Evolutionary conservation across 2,797 vertebrate species (phyloP).

Genomic region (Pseudochaenichthys georgianus): DNA sequence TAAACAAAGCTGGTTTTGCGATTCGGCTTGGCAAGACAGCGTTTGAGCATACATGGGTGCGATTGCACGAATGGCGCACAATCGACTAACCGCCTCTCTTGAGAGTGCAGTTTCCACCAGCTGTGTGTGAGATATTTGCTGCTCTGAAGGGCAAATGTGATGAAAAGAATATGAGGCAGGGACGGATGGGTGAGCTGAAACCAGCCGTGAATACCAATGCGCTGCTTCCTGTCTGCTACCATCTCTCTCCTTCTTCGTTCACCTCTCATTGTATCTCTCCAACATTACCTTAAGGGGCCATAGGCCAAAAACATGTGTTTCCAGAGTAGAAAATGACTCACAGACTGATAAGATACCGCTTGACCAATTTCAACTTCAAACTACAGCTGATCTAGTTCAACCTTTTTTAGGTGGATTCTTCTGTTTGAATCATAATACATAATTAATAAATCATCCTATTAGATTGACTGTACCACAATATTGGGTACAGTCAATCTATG

Average conservation of each 20-base stretch:
- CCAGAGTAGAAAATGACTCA: neutral
- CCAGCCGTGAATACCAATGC: slow-evolving; percentile 58
- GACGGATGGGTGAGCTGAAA: slow-evolving; percentile 57
- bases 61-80: neutral
- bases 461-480: too few relatives aligned
- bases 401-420: too few relatives aligned
- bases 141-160: slow-evolving; percentile 63
- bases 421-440: too few relatives aligned
- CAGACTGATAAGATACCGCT: neutral
- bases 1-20: slow-evolving; percentile 44
- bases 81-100: slow-evolving; percentile 12
- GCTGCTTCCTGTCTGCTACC: slow-evolving; percentile 33
- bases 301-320: slow-evolving; percentile 4
- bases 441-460: too few relatives aligned
- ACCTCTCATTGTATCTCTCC: neutral
- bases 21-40: neutral
- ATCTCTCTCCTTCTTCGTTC: slow-evolving; percentile 15
- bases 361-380: neutral
- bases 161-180: slow-evolving; percentile 55
- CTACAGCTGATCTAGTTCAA: too few relatives aligned
- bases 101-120: slow-evolving; percentile 37
- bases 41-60: neutral
- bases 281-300: slow-evolving; percentile 17
- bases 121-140: slow-evolving; percentile 39
- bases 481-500: too few relatives aligned